Evolutionary conservation across 2,888 invertebrate species (phyloP), one percentile per base, ranked within the genome.

Genomic region (Melitaea athalia): DNA sequence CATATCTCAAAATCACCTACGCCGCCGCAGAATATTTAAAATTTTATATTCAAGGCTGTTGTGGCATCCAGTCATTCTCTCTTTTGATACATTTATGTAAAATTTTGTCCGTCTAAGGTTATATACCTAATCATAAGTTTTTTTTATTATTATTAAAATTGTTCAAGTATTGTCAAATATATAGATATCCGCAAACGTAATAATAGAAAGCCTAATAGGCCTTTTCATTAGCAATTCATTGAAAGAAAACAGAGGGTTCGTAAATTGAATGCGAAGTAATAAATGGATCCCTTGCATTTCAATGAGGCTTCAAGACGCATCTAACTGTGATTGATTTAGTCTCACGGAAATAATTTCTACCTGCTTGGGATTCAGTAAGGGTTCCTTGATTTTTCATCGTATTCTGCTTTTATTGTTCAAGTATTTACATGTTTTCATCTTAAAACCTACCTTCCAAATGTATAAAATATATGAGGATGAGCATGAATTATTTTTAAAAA

Each of bases 191-290:
- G 12, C 57, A 57, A 38, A 57, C 42, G 38, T 45, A 66, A 45
- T 55, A 70, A 70, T 52, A 63, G 33, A 57, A 65, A 63, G 24
- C 61, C 64, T 68, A 66, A 70, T 72, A 70, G 72, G 72, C 68
- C 68, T 70, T 70, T 72, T 72, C 70, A 72, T 74, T 74, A 73
- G 71, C 69, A 68, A 72, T 78, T 81, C 78, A 76, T 79, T 80
- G 81, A 80, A 80, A 83, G 85, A 68, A 72, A 72, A 83, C 79
- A 78, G 76, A 79, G 77, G 79, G 77, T 78, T 79, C 80, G 79
- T 77, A 83, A 85, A 89, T 87, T 85, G 84, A 87, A 87, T 85
- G 84, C 81, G 81, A 81, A 81, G 85, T 84, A 89, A 88, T 88
- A 88, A 83, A 89, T 84, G 85, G 80, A 85, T 82, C 82, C 80